phyloP scores from a whole-genome alignment of 2,113 vertebrate genomes.

The Esox niger region DNA sequence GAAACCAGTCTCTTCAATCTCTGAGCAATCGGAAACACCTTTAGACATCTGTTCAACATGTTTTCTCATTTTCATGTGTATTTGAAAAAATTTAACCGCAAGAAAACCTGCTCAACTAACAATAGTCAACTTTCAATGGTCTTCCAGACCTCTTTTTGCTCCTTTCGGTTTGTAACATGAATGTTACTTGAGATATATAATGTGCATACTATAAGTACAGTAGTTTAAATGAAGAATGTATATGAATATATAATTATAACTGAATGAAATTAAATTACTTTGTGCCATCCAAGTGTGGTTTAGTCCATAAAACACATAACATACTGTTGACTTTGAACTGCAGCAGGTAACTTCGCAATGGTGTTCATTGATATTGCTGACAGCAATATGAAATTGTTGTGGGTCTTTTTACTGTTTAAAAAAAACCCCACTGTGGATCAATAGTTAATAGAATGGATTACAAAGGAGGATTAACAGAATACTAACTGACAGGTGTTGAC shows the following conservation, averaged over 20 bases:
- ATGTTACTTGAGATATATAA: not conserved
- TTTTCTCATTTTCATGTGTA: not conserved
- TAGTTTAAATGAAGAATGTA: too few relatives aligned
- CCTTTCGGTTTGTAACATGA: not conserved
- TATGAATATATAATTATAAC: not conserved
- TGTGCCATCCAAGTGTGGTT: not conserved
- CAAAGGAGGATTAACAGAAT: too few relatives aligned
- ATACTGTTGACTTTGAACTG: not conserved
- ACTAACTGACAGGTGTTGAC: too few relatives aligned
- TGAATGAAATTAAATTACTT: not conserved
- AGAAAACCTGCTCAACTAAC: too few relatives aligned
- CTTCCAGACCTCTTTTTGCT: not conserved
- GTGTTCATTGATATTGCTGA: too few relatives aligned
- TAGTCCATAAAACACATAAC: not conserved
- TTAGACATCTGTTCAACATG: too few relatives aligned
- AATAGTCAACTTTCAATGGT: not conserved
- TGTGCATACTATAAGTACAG: not conserved
- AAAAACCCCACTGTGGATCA: too few relatives aligned
- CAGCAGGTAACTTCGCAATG: too few relatives aligned
- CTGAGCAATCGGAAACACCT: conserved; percentile 35
- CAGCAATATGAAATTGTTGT: too few relatives aligned
- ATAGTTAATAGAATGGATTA: too few relatives aligned
- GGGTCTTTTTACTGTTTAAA: not conserved
- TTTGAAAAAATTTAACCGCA: conserved; percentile 20
- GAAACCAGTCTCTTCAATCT: conserved; percentile 65